phyloP scores from a whole-genome alignment of 2,113 vertebrate species.

The Hylia prasina region DNA sequence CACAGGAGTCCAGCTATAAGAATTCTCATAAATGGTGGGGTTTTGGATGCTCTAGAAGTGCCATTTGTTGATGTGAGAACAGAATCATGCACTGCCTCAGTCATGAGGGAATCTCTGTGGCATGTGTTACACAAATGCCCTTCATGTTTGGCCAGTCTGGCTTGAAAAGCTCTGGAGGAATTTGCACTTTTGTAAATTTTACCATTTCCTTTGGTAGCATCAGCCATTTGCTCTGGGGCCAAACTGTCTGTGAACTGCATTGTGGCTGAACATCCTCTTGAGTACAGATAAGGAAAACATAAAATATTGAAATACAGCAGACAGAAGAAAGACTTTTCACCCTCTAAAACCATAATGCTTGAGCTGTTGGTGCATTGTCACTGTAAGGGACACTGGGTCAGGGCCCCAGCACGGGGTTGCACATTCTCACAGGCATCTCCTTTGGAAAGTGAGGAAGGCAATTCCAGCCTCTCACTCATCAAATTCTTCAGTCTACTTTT shows the following conservation, averaged over 20 bases:
- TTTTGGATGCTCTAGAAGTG: neutral
- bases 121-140: neutral
- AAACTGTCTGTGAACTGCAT: neutral
- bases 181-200: neutral
- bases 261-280: neutral
- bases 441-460: neutral
- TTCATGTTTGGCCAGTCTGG: neutral
- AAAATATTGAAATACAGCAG: neutral
- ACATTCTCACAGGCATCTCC: accelerated
- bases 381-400: accelerated
- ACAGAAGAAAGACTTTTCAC: neutral
- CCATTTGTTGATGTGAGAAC: neutral
- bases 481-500: neutral
- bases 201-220: neutral
- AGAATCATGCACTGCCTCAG: neutral
- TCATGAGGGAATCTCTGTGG: neutral
- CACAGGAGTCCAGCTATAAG: neutral
- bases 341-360: neutral
- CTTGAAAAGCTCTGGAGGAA: neutral
- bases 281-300: neutral
- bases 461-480: neutral
- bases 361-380: neutral
- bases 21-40: neutral
- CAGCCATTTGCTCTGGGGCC: neutral
- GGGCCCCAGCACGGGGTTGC: accelerated